These are phyloP conservation scores for Leucoptera coffeella DNA, from an alignment of 2,888 invertebrate species.

Conservation along the genomic window DNA sequence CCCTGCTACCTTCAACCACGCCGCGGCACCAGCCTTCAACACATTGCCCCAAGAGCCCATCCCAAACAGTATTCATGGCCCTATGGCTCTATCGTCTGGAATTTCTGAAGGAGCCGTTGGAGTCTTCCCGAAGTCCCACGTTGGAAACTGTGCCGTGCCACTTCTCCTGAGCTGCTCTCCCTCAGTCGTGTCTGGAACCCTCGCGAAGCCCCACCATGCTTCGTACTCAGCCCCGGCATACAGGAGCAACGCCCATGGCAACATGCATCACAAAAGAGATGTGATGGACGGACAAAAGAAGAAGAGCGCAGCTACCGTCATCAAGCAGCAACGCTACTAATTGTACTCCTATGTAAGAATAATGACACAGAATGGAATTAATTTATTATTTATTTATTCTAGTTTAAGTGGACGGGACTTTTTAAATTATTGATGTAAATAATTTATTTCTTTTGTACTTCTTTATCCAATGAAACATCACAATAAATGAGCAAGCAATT, in stretches of 20 bases:
- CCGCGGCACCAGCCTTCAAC: too few species aligned
- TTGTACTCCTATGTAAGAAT: too few species aligned
- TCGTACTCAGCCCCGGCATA: conserved; percentile 12
- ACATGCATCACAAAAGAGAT: conserved; percentile 26
- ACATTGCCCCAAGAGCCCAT: too few species aligned
- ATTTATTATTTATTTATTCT: background rate
- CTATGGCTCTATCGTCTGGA: conserved; percentile 7
- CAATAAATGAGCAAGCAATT: too few species aligned
- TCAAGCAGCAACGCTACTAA: too few species aligned
- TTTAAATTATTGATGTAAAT: background rate
- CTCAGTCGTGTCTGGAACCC: conserved; percentile 17
- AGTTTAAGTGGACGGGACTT: background rate
- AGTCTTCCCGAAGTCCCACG: background rate
- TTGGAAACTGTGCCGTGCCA: conserved; percentile 3
- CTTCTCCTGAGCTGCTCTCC: conserved; percentile 7
- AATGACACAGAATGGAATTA: background rate
- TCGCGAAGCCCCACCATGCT: conserved; percentile 11
- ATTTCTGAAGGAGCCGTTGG: background rate
- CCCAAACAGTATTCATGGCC: too few species aligned
- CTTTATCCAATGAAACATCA: too few species aligned
- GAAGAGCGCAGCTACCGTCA: too few species aligned
- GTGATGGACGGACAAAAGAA: too few species aligned
- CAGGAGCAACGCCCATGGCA: conserved; percentile 21
- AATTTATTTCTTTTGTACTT: background rate
- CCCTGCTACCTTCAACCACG: too few species aligned